phyloP scores from a whole-genome alignment of 1,140 invertebrate species.

The Scaptomyza montana region DNA sequence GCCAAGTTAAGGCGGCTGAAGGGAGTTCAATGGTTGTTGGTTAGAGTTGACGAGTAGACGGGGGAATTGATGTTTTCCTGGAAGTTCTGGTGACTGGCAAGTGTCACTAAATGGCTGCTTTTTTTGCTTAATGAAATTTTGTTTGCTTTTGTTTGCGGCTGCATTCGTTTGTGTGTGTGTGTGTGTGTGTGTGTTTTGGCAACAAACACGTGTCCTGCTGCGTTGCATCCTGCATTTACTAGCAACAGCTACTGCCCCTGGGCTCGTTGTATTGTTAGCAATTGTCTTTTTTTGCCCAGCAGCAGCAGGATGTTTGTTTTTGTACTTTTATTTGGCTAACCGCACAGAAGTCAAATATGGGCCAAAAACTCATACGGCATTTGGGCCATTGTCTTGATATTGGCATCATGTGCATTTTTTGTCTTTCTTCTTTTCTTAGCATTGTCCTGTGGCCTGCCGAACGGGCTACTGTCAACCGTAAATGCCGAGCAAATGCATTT shows the following conservation, averaged over 20 bases:
- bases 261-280: conserved; percentile 12
- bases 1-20: conserved; percentile 1
- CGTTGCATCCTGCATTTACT: conserved; percentile 23
- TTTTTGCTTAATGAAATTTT: conserved; percentile 50
- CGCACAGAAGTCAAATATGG: conserved; percentile 59
- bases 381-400: conserved; percentile 15
- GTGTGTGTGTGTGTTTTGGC: conserved; percentile 3
- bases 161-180: not conserved
- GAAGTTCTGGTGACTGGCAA: conserved; percentile 30
- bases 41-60: too few species aligned
- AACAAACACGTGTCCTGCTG: conserved; percentile 46
- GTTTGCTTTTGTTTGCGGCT: conserved; percentile 24
- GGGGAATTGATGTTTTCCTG: conserved; percentile 5
- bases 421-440: not conserved
- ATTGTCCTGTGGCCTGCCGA: conserved; percentile 10
- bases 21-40: not conserved
- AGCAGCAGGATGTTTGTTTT: conserved; percentile 45
- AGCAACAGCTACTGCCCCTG: conserved; percentile 18
- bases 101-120: conserved; percentile 23
- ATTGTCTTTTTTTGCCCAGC: conserved; percentile 26
- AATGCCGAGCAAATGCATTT: conserved; percentile 13
- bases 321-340: conserved; percentile 36
- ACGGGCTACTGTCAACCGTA: conserved; percentile 11
- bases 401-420: conserved; percentile 1
- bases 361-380: conserved; percentile 28